Evolutionary conservation across 1,140 invertebrate species (phyloP).

Genomic region (Orchestia grillus): DNA sequence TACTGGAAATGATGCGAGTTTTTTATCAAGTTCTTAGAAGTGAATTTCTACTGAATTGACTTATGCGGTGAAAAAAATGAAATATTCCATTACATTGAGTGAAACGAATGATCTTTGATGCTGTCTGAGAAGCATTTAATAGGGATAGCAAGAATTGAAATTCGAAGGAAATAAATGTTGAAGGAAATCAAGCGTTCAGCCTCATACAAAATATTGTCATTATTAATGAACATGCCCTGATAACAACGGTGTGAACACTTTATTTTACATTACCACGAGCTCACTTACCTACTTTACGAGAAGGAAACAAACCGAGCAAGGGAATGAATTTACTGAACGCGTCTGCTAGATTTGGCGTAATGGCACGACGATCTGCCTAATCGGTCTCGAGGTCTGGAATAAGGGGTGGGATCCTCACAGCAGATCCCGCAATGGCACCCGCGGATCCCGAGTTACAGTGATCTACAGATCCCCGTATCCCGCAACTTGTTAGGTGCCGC

Average conservation of each 20-base stretch:
- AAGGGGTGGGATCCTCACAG: neutral
- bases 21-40: no score
- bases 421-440: neutral
- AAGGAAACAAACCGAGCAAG: neutral
- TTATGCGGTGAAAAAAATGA: no score
- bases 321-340: neutral
- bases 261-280: neutral
- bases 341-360: neutral
- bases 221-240: no score
- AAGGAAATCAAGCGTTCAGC: no score
- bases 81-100: no score
- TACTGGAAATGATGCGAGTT: no score
- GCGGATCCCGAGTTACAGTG: neutral
- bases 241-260: neutral
- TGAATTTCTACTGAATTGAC: no score
- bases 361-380: neutral
- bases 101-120: no score
- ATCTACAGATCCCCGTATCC: neutral
- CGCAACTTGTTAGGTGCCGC: slow-evolving; percentile 31
- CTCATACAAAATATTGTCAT: no score
- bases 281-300: neutral
- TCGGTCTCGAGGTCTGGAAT: slow-evolving; percentile 9
- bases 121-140: no score
- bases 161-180: no score
- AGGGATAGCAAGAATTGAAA: no score